Percentiles rank a stretch among this genome's conserved stretches.
Evolutionary conservation across 2,888 invertebrate species (phyloP).

Genomic region (Norana najaformis): DNA sequence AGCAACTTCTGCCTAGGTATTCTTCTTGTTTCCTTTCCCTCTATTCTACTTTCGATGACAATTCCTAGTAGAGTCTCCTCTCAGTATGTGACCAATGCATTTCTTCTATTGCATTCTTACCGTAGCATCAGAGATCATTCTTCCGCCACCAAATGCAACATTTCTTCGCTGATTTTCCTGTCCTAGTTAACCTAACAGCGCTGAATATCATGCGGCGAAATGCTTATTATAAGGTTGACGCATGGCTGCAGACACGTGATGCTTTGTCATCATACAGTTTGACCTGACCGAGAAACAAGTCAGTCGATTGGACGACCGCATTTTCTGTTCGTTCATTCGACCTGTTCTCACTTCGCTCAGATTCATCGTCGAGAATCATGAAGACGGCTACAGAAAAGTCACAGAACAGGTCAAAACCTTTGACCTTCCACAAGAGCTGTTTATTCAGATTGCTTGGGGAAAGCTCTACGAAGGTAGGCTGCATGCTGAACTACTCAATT

Average conservation of each 20-base stretch:
- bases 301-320: background rate
- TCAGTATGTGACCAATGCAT: too few relatives aligned
- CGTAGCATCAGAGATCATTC: too few relatives aligned
- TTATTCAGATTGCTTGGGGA: slow-evolving; percentile 19
- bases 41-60: too few relatives aligned
- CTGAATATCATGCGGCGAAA: background rate
- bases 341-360: background rate
- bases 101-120: too few relatives aligned
- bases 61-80: too few relatives aligned
- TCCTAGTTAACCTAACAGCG: background rate
- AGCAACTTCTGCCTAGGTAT: too few relatives aligned
- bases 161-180: too few relatives aligned
- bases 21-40: too few relatives aligned
- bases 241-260: too few relatives aligned
- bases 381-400: background rate
- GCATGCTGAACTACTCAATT: background rate
- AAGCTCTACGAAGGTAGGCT: slow-evolving; percentile 17
- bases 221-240: background rate
- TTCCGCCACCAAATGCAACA: too few relatives aligned
- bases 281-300: background rate
- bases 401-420: background rate
- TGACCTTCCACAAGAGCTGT: background rate
- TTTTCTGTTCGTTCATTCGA: slow-evolving; percentile 20
- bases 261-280: background rate
- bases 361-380: background rate